phyloP scores from a whole-genome alignment of 2,888 invertebrate species.

The Ischnura elegans region DNA sequence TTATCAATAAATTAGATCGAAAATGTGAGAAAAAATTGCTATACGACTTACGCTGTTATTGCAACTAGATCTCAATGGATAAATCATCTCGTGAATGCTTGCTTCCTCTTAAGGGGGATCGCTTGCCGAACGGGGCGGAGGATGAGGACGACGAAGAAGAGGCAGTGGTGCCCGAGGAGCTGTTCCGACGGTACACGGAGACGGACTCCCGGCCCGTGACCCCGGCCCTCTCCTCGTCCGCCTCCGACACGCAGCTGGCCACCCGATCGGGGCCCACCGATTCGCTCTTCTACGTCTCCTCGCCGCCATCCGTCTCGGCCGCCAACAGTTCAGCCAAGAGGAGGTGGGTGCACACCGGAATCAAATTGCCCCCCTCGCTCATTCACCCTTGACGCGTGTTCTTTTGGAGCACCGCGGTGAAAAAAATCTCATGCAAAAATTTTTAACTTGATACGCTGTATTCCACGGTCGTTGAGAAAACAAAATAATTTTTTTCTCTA shows the following conservation, averaged over 20 bases:
- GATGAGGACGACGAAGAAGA: conserved; percentile 76
- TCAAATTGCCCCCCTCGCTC: too few relatives aligned
- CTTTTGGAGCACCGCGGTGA: too few relatives aligned
- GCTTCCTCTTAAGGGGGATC: not conserved
- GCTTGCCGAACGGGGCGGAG: not conserved
- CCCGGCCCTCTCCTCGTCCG: conserved; percentile 82
- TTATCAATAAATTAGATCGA: too few relatives aligned
- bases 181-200: conserved; percentile 89
- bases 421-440: too few relatives aligned
- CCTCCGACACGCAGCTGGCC: conserved; percentile 37
- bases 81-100: too few relatives aligned
- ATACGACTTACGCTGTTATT: too few relatives aligned
- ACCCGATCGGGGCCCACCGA: conserved; percentile 33
- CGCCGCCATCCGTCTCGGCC: conserved; percentile 30
- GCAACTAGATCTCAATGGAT: not conserved
- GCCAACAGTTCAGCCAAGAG: not conserved
- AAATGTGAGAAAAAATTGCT: too few relatives aligned
- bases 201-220: conserved; percentile 91
- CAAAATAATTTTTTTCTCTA: too few relatives aligned
- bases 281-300: conserved; percentile 22
- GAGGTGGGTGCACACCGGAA: too few relatives aligned
- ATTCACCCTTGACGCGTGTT: too few relatives aligned
- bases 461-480: too few relatives aligned
- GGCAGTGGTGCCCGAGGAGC: conserved; percentile 87
- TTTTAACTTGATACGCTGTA: too few relatives aligned